Base-by-base conservation (phyloP, 1,140 invertebrate species). In the Notospermus geniculatus region DNA sequence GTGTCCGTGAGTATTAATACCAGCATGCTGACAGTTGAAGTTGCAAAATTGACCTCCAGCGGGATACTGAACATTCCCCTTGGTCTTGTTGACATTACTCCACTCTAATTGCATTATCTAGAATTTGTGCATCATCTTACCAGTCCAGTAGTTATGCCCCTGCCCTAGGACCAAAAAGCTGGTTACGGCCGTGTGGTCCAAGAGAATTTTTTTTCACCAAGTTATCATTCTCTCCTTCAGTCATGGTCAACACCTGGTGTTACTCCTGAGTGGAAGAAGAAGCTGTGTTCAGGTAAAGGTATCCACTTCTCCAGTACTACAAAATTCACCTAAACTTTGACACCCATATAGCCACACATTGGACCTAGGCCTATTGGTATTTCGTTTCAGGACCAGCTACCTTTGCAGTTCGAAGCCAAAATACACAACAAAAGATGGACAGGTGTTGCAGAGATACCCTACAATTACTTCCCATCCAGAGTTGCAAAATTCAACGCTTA, bases 401-500 rank as follows among this genome's bases (percentile, higher is more conserved):
- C 77, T 9, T 60, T 84, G 22, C 53, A 76, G 7, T 82, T 76
- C 59, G 71, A 58, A 57, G 71, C 73, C 17, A 62, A 64, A 5
- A 75, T 78, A 52, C 15, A 67, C 5, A 1, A 55, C 5, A 59
- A 67, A n/a, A 55, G 25, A 28, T 85, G 83, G 84, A 67, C 32
- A 9, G 84, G 83, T 22, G 57, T 50, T 23, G 83, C 82, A 1
- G 28, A 74, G 5, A 73, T 85, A 41, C 83, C 83, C 5, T 23
- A 32, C 1, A 54, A 65, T 4, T 83, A 82, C 65, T 80, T 84
- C 30, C 83, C 83, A 54, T 69, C 72, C 56, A 74, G 75, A 50
- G 79, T 85, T 0, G 78, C 73, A 25, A 80, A 78, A 61, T 83
- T 87, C 64, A 87, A 87, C 71, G 84, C 84, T 2, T 87, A 85